A percentile compares a stretch with the other conserved stretches of the same genome.
phyloP scores from a whole-genome alignment of 2,888 invertebrate species.

The Mesorhabditis sp. region DNA sequence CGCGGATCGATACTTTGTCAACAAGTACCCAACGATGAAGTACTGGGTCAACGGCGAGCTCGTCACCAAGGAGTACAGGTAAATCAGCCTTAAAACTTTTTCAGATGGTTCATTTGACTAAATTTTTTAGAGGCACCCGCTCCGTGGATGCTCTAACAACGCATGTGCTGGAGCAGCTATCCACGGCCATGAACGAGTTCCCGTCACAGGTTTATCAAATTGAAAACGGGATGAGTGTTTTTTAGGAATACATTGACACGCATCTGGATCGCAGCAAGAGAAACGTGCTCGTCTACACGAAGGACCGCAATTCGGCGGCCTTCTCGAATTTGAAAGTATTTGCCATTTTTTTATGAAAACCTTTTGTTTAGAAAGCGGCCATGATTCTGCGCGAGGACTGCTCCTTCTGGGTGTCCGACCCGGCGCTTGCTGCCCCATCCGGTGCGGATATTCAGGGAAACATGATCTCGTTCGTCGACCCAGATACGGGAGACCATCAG shows the following conservation, averaged over 20 bases:
- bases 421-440: slow-evolving; percentile 58
- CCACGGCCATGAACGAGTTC: slow-evolving; percentile 79
- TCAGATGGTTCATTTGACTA: neutral
- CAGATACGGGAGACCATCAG: slow-evolving; percentile 47
- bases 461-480: slow-evolving; percentile 45
- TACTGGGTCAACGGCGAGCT: slow-evolving; percentile 68
- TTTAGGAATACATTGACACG: slow-evolving; percentile 51
- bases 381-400: slow-evolving; percentile 90
- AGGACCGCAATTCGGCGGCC: neutral
- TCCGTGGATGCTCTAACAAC: slow-evolving; percentile 84
- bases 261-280: slow-evolving; percentile 36
- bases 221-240: slow-evolving; percentile 24
- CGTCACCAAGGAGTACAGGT: slow-evolving; percentile 61
- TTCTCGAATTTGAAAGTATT: neutral
- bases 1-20: slow-evolving; percentile 89
- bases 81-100: neutral
- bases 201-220: slow-evolving; percentile 56
- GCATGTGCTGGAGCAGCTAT: slow-evolving; percentile 83
- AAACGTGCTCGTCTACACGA: neutral
- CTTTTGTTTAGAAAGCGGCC: slow-evolving; percentile 60
- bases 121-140: slow-evolving; percentile 61
- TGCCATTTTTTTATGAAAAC: slow-evolving; percentile 3
- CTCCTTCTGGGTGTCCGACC: slow-evolving; percentile 85
- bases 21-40: slow-evolving; percentile 96
- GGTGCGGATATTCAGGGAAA: slow-evolving; percentile 32